These are phyloP conservation scores for Syngnathus floridae DNA, from an alignment of 2,113 vertebrate genomes.

Conservation along the genomic window DNA sequence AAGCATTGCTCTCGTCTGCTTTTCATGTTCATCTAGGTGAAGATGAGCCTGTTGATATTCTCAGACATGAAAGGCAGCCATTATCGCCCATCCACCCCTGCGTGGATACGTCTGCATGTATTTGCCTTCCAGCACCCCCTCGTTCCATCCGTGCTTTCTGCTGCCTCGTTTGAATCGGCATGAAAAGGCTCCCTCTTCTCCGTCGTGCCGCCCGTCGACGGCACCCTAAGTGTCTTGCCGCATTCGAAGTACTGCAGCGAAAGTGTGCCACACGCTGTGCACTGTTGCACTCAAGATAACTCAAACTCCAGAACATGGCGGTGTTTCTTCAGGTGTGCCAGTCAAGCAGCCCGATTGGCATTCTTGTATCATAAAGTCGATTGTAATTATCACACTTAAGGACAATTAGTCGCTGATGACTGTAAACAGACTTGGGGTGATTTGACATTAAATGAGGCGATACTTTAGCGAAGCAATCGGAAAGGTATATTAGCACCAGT, in stretches of 20 bases:
- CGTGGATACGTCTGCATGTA: neutral
- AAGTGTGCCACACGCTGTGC: neutral
- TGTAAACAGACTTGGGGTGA: slow-evolving; percentile 1
- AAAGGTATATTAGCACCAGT: slow-evolving; percentile 3
- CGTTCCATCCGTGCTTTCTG: neutral
- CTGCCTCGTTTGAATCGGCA: neutral
- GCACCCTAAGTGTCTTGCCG: neutral
- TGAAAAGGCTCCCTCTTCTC: neutral
- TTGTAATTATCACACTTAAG: neutral
- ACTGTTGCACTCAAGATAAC: neutral
- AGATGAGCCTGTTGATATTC: neutral
- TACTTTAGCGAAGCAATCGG: neutral
- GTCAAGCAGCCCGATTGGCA: neutral
- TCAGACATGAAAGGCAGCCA: neutral
- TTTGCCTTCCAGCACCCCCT: slow-evolving; percentile 1
- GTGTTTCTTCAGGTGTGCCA: neutral
- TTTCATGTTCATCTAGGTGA: neutral
- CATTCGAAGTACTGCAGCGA: neutral
- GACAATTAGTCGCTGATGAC: slow-evolving; percentile 1
- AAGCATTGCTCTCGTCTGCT: neutral
- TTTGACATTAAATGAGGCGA: slow-evolving; percentile 23
- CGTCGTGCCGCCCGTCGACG: neutral
- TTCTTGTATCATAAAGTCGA: neutral
- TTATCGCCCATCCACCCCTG: neutral
- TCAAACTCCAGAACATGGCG: neutral